phyloP scores from a whole-genome alignment of 2,113 vertebrate species.

The Sula dactylatra region DNA sequence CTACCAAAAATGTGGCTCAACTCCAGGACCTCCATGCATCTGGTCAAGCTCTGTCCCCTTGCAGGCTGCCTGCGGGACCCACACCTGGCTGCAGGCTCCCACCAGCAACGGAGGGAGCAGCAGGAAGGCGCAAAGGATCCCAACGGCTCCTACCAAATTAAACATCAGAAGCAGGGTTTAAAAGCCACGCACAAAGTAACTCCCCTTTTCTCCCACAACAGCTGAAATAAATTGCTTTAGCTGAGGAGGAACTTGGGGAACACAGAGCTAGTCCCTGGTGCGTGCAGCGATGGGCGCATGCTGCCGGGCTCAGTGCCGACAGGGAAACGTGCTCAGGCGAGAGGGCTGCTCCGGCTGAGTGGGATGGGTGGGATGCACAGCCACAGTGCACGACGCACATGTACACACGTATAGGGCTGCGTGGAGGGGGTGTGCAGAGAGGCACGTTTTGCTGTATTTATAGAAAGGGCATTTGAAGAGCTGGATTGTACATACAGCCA shows the following conservation, averaged over 20 bases:
- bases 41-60: too few species aligned
- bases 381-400: rapidly evolving
- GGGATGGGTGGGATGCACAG: background rate
- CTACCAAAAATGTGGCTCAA: background rate
- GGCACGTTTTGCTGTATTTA: background rate
- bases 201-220: background rate
- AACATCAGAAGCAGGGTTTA: background rate
- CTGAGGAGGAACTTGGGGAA: background rate
- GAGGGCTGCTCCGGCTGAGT: background rate
- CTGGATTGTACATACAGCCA: background rate
- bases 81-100: background rate
- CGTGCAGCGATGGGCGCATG: rapidly evolving
- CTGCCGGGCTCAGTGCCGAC: background rate
- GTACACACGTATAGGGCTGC: too few species aligned
- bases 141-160: rapidly evolving
- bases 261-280: background rate
- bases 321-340: rapidly evolving
- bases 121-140: background rate
- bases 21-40: background rate
- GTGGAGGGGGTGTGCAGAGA: background rate
- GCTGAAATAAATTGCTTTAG: background rate
- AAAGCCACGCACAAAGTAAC: background rate
- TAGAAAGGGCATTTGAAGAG: background rate
- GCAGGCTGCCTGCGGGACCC: background rate
- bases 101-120: background rate